Conservation (phyloP, 2,888 invertebrate species). For the Embidobia sp. region DNA sequence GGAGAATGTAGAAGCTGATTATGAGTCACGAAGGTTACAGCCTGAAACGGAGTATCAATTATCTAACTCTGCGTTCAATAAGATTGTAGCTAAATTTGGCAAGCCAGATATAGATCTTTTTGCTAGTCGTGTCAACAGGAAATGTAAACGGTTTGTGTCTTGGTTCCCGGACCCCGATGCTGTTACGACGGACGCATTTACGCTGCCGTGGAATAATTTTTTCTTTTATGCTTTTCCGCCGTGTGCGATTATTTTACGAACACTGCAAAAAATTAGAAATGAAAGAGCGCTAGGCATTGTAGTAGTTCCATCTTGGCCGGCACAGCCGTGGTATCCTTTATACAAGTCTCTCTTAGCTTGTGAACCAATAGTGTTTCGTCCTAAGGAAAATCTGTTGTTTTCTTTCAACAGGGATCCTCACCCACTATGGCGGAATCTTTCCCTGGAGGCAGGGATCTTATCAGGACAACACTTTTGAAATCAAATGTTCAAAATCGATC, state of each 20-base stretch:
- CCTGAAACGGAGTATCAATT: not conserved
- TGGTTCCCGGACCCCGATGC: constrained; percentile 24
- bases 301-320: constrained; percentile 13
- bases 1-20: not conserved
- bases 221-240: constrained; percentile 13
- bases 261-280: constrained; percentile 10
- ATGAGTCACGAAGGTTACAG: not conserved
- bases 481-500: not conserved
- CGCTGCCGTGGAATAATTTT: not conserved
- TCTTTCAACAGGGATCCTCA: constrained; percentile 18
- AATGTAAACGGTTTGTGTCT: constrained; percentile 22
- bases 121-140: constrained; percentile 20
- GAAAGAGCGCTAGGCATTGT: constrained; percentile 13
- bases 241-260: constrained; percentile 11
- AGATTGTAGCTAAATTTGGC: constrained; percentile 2
- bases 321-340: constrained; percentile 9
- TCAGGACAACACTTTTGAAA: not conserved
- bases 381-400: not conserved
- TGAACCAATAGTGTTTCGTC: not conserved
- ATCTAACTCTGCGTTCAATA: not conserved
- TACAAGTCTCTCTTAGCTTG: not conserved
- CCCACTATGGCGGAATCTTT: constrained; percentile 6
- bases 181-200: constrained; percentile 22
- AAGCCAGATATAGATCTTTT: constrained; percentile 25
- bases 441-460: constrained; percentile 17